phyloP scores from a whole-genome alignment of 2,113 vertebrate genomes.

The Ageneiosus marmoratus region DNA sequence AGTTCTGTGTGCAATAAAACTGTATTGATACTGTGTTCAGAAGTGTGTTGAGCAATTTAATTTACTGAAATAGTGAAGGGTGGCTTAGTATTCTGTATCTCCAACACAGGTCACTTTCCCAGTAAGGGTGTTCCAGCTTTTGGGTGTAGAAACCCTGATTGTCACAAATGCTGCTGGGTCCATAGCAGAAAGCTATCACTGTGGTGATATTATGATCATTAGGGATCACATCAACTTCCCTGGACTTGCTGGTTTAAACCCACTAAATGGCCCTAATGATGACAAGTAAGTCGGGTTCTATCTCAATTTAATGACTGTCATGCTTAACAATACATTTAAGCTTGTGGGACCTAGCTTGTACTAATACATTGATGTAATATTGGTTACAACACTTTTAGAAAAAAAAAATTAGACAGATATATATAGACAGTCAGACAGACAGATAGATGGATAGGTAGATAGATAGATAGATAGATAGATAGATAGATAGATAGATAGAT shows the following conservation, averaged over 20 bases:
- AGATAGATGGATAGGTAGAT: no score
- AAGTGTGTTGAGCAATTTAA: background rate
- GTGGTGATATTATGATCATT: conserved; percentile 82
- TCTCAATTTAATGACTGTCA: background rate
- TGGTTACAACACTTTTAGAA: background rate
- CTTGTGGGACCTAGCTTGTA: background rate
- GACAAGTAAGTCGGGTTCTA: conserved; percentile 67
- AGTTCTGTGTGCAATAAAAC: background rate
- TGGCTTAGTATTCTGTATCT: background rate
- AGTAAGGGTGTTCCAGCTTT: conserved; percentile 76
- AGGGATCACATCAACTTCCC: conserved; percentile 81
- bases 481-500: no score
- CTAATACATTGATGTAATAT: background rate
- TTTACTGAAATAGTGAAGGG: background rate
- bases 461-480: no score
- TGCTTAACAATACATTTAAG: background rate
- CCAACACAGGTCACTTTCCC: conserved; percentile 75
- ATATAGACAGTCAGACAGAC: no score
- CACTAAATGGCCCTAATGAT: conserved; percentile 76
- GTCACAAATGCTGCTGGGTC: conserved; percentile 82
- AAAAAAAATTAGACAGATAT: background rate
- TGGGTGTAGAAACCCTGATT: conserved; percentile 78
- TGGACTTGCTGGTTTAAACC: conserved; percentile 74
- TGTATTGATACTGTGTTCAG: background rate
- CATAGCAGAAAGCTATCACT: conserved; percentile 71